Percentiles rank a stretch among this genome's conserved stretches.
Conservation (phyloP, 64 coral and sea anemone species). For the Dendrophyllia cribrosa region DNA sequence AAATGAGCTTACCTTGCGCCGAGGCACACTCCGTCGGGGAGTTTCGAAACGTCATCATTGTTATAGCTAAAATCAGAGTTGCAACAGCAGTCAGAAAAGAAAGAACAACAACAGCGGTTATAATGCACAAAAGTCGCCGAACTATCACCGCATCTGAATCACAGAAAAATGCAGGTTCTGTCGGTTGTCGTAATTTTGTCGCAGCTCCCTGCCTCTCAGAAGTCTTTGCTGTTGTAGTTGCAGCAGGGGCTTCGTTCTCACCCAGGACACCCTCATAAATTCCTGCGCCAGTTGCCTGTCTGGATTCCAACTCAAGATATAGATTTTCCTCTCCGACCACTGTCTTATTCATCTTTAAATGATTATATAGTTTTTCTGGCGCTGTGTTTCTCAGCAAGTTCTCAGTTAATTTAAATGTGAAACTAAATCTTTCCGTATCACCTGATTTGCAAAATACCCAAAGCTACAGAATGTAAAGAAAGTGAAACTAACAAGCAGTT, state of each 20-base stretch:
- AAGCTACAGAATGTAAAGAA: too few species aligned
- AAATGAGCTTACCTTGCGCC: too few species aligned
- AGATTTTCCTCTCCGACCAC: too few species aligned
- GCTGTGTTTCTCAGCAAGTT: too few species aligned
- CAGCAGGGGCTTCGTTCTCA: background rate
- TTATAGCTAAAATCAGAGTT: background rate
- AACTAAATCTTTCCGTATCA: too few species aligned
- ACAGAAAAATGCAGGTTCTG: background rate
- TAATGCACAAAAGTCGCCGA: background rate
- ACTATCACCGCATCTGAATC: background rate
- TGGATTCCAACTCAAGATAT: background rate
- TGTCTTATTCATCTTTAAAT: too few species aligned
- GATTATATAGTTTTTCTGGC: too few species aligned
- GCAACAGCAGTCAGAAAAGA: background rate
- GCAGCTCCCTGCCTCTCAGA: background rate
- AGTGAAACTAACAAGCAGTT: too few species aligned
- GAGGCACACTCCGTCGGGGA: background rate
- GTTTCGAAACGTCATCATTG: background rate
- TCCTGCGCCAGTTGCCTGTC: background rate
- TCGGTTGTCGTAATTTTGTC: background rate
- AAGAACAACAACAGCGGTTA: background rate
- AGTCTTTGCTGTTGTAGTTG: background rate
- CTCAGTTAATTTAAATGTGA: too few species aligned
- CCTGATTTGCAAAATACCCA: too few species aligned
- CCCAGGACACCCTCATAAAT: background rate